These are phyloP conservation scores for Acanthurus tractus DNA, from an alignment of 2,797 vertebrate genomes.

Conservation along the genomic window DNA sequence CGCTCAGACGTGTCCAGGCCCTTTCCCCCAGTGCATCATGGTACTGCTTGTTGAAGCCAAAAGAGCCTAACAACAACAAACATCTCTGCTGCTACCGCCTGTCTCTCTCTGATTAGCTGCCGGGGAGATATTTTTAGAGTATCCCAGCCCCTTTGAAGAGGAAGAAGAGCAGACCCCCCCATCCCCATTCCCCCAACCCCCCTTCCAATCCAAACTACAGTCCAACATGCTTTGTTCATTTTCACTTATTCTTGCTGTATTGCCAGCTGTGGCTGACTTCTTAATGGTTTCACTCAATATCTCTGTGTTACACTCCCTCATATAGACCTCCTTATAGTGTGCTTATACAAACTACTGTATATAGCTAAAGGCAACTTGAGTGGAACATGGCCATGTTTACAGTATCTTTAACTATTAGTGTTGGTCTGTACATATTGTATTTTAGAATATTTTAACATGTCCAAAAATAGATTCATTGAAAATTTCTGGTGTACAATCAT, in stretches of 20 bases:
- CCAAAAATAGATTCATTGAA: constrained; percentile 19
- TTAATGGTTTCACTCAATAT: constrained; percentile 48
- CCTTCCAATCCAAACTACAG: constrained; percentile 49
- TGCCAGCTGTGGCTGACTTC: constrained; percentile 46
- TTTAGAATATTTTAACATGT: constrained; percentile 15
- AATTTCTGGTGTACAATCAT: constrained; percentile 13
- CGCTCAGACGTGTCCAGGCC: constrained; percentile 72
- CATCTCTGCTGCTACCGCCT: constrained; percentile 73
- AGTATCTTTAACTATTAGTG: not conserved
- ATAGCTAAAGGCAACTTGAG: constrained; percentile 17
- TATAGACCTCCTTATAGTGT: constrained; percentile 14
- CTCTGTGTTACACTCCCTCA: constrained; percentile 22
- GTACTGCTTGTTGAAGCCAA: constrained; percentile 75
- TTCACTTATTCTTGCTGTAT: constrained; percentile 53
- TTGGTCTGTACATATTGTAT: not conserved
- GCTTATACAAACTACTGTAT: not conserved
- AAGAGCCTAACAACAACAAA: constrained; percentile 81
- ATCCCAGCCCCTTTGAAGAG: constrained; percentile 78
- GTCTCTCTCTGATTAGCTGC: constrained; percentile 76
- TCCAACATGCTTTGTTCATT: constrained; percentile 69
- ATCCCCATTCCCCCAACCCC: constrained; percentile 29
- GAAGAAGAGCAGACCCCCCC: constrained; percentile 56
- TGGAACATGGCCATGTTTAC: not conserved
- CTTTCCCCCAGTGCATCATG: constrained; percentile 73
- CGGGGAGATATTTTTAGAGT: constrained; percentile 82